These are phyloP conservation scores for Lordiphosa andalusiaca DNA, from an alignment of 2,888 invertebrate species.

Conservation along the genomic window DNA sequence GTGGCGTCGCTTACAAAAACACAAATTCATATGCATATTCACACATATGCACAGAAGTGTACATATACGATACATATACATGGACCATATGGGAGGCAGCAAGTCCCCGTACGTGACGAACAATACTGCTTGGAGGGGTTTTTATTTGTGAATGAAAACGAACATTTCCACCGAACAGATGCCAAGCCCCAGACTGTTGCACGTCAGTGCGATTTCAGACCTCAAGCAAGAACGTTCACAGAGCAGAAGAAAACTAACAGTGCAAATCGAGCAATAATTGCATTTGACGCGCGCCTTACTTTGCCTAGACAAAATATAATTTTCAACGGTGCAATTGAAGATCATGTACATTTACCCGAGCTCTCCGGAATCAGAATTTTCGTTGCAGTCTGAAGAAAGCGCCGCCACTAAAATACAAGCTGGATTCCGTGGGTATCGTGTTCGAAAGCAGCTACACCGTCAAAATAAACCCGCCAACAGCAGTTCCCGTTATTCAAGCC, in stretches of 20 bases:
- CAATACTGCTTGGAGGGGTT: slow-evolving; percentile 51
- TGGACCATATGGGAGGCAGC: slow-evolving; percentile 22
- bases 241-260: slow-evolving; percentile 21
- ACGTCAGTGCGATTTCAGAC: slow-evolving; percentile 59
- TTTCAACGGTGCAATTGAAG: slow-evolving; percentile 28
- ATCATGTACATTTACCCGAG: slow-evolving; percentile 80
- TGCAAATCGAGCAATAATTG: background rate
- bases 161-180: slow-evolving; percentile 61
- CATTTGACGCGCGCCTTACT: slow-evolving; percentile 6
- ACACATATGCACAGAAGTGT: slow-evolving; percentile 19
- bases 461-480: slow-evolving; percentile 19
- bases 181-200: slow-evolving; percentile 50
- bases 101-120: slow-evolving; percentile 23
- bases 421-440: slow-evolving; percentile 82
- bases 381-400: slow-evolving; percentile 76
- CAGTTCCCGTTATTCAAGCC: slow-evolving; percentile 29
- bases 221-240: slow-evolving; percentile 54
- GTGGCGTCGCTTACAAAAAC: slow-evolving; percentile 8
- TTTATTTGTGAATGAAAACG: slow-evolving; percentile 66
- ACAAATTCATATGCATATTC: slow-evolving; percentile 25
- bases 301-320: slow-evolving; percentile 6
- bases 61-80: slow-evolving; percentile 37
- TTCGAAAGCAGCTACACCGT: slow-evolving; percentile 80
- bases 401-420: slow-evolving; percentile 83
- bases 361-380: slow-evolving; percentile 77